Base-by-base conservation (phyloP, 2,888 invertebrate genomes). In the Druceiella hillmani region DNA sequence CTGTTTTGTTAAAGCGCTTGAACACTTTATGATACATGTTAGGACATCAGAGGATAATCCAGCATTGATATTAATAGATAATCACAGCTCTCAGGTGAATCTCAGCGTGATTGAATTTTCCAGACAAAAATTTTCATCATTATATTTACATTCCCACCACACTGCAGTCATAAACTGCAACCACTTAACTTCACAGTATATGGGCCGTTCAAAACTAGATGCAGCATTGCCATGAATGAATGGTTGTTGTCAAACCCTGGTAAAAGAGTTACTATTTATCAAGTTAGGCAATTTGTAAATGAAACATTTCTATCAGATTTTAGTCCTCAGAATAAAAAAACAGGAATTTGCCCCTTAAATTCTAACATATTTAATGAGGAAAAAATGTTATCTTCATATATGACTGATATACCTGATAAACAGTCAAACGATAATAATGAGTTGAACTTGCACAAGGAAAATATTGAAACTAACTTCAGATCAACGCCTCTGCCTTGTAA, bases 211-310 rank as follows among this genome's bases (percentile, higher is more conserved):
- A 45, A 44, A 29, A 47, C 28, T 33, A 36, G 39, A 36, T 46
- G 37, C 16, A 29, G 36, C 12, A 38, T 42, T 35, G 31, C 42
- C 36, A 40, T 44, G 40, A 45, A 48, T 36, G 44, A 41, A 40
- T 48, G 47, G 43, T 33, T 49, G 41, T 38, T 40, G 17, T 36
- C 44, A 15, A 40, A 48, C 37, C 48, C 48, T 22, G 45, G 47
- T 36, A 47, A 47, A 47, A 47, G 42, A 25, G 42, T 45, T 32
- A 48, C 44, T 16, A 48, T 49, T 39, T 45, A 45, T 35, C 38
- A 45, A 36, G 43, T 44, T 30, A 39, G 36, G 33, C 39, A 44
- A 25, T 43, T 43, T 35, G 42, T 44, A 39, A 45, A 32, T 17
- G 38, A 43, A 27, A 39, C 39, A 43, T 36, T 42, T 44, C 27